Base-by-base conservation (phyloP, 2,113 vertebrate genomes). In the Melospiza georgiana region DNA sequence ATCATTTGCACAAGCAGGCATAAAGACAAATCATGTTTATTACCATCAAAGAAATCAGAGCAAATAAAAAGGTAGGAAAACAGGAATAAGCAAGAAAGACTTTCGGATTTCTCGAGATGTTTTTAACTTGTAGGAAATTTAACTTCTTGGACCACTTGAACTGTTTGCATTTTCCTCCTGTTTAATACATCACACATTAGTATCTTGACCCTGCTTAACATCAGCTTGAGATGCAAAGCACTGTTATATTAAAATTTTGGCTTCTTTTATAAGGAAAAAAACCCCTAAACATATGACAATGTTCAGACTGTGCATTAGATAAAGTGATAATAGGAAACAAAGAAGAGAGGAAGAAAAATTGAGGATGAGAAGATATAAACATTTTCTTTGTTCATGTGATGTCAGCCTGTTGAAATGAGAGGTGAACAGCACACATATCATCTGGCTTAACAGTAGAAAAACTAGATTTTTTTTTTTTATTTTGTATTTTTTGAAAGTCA, bases 31-130 rank as follows among this genome's bases (percentile, higher is more conserved):
- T 25, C 22, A 63, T 37, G 49, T 49, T 86, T 84, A 21, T 90
- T 72, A 84, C 89, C 65, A 95, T 95, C 87, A 97, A 95, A 97
- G 65, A 78, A 94, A 66, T 57, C n/a, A 86, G 61, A 84, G 4
- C 59, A 96, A 96, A 55, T 57, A 62, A 84, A 84, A 90, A 76
- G 10, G 48, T 15, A 81, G 21, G 51, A 82, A 96, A 96, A 9
- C 28, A 65, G 5, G 48, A 68, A 49, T 74, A 84, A 82, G 55
- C n/a, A 82, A 76, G 49, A 48, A 48, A 46, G 31, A 63, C 19
- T 75, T 84, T 4, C 4, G 58, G 18, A 10, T 62, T 81, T 93
- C 35, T 91, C 62, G 39, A 72, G 28, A 52, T 79, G 11, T 62
- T 76, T 83, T 52, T 89, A 15, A 12, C 39, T 67, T 44, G 12